Conservation (phyloP, 2,113 vertebrate genomes). For the Phyllostomus hastatus region DNA sequence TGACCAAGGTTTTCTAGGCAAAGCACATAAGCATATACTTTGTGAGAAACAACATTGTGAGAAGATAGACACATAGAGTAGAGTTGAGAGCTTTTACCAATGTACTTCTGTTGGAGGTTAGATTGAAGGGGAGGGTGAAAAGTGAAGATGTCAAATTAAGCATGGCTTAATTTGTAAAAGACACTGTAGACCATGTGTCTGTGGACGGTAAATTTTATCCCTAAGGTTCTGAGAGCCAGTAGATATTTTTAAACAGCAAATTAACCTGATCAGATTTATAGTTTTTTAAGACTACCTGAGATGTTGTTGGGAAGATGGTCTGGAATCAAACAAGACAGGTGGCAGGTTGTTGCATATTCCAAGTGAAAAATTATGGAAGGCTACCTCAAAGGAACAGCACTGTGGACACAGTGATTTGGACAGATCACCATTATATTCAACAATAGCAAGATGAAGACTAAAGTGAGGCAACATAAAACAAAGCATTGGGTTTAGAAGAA, state of each 20-base stretch:
- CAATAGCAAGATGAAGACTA: background rate
- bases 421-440: background rate
- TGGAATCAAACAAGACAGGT: background rate
- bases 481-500: background rate
- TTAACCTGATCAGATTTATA: background rate
- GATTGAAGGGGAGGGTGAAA: background rate
- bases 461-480: rapidly evolving
- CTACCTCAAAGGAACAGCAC: background rate
- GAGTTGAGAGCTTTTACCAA: background rate
- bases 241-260: background rate
- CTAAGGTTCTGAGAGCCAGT: background rate
- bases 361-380: background rate
- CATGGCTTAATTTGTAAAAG: background rate
- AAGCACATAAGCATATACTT: background rate
- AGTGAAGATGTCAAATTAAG: background rate
- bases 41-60: background rate
- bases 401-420: background rate
- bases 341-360: background rate
- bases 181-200: background rate
- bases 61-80: background rate
- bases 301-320: background rate
- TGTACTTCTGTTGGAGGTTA: rapidly evolving
- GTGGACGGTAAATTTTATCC: background rate
- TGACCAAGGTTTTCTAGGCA: background rate
- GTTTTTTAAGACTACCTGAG: background rate